Evolutionary conservation across 1,140 invertebrate genomes (phyloP).

Genomic region (Bombus huntii): DNA sequence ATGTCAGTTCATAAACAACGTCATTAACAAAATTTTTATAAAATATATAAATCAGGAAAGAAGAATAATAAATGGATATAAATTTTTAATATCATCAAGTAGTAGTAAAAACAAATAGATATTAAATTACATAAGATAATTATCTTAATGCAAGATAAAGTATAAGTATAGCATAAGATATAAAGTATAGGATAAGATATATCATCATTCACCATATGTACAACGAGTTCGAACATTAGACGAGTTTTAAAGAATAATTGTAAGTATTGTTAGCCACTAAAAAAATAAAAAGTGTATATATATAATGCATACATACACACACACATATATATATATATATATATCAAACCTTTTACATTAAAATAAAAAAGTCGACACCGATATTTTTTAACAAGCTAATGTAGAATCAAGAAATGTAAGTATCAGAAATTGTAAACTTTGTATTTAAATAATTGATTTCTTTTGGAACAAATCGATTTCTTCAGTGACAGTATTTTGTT

Average conservation of each 20-base stretch:
- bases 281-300: neutral
- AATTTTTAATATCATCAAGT: neutral
- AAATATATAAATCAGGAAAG: neutral
- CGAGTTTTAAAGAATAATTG: neutral
- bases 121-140: too few relatives aligned
- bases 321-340: neutral
- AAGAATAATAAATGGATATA: neutral
- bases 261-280: neutral
- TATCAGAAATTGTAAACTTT: neutral
- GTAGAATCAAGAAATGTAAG: neutral
- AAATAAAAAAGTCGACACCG: neutral
- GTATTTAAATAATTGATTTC: neutral
- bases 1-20: too few relatives aligned
- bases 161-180: too few relatives aligned
- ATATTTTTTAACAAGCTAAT: neutral
- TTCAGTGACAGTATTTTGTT: conserved; percentile 23
- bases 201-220: too few relatives aligned
- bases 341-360: neutral
- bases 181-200: too few relatives aligned
- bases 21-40: neutral
- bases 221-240: neutral
- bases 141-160: too few relatives aligned
- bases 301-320: neutral
- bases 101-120: too few relatives aligned
- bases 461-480: neutral